phyloP scores from a whole-genome alignment of 1,140 invertebrate species.

The Carcinoscorpius rotundicauda region DNA sequence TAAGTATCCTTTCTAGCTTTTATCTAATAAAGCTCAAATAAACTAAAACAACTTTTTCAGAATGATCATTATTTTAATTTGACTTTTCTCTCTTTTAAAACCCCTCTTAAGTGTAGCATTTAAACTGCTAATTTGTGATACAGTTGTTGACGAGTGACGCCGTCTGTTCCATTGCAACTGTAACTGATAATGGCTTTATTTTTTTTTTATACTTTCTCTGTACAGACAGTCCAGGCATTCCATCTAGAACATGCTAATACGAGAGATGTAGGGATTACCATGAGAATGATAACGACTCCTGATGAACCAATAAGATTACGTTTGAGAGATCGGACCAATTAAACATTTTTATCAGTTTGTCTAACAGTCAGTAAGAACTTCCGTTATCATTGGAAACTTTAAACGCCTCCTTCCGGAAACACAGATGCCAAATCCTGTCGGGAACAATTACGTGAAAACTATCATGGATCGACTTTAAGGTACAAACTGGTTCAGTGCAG shows the following conservation, averaged over 20 bases:
- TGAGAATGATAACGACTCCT: slow-evolving; percentile 26
- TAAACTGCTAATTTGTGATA: slow-evolving; percentile 1
- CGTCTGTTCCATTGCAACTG: background rate
- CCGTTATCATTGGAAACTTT: too few relatives aligned
- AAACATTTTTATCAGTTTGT: background rate
- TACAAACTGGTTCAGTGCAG: too few relatives aligned
- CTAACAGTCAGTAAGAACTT: too few relatives aligned
- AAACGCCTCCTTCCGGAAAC: too few relatives aligned
- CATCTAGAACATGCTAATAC: slow-evolving; percentile 16
- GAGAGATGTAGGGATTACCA: slow-evolving; percentile 22
- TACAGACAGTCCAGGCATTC: slow-evolving; percentile 21
- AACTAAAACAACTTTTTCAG: too few relatives aligned
- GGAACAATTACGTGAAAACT: too few relatives aligned
- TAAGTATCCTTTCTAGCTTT: too few relatives aligned
- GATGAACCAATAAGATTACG: slow-evolving; percentile 17
- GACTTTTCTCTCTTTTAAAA: background rate
- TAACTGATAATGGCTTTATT: background rate
- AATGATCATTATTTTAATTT: too few relatives aligned
- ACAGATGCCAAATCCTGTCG: too few relatives aligned
- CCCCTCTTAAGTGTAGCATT: background rate
- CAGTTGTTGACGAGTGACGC: background rate
- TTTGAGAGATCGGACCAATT: slow-evolving; percentile 3
- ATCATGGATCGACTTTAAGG: too few relatives aligned
- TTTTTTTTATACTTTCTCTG: slow-evolving; percentile 1
- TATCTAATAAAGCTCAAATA: too few relatives aligned